These are phyloP conservation scores for Rhimphoctona megacephalus DNA, from an alignment of 2,888 invertebrate species.

Conservation along the genomic window DNA sequence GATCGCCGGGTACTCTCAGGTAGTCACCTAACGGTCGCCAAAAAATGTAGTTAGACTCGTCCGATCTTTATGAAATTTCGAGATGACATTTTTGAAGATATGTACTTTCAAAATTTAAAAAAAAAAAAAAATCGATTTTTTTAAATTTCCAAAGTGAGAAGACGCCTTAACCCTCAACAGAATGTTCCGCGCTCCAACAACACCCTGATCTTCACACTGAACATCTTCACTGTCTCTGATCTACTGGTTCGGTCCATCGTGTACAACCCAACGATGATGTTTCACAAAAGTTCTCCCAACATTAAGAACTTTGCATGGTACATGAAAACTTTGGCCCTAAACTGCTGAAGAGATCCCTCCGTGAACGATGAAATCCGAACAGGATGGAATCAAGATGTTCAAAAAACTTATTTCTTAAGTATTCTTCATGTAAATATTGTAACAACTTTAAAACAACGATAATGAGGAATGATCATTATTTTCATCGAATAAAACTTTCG, in stretches of 20 bases:
- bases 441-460: background rate
- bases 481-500: too few species aligned
- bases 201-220: conserved; percentile 19
- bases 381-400: conserved; percentile 39
- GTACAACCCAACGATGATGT: conserved; percentile 43
- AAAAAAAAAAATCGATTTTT: too few species aligned
- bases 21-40: too few species aligned
- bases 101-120: too few species aligned
- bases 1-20: too few species aligned
- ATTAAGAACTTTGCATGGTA: conserved; percentile 29
- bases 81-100: too few species aligned
- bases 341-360: conserved; percentile 8
- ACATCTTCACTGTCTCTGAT: conserved; percentile 26
- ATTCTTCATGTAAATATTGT: background rate
- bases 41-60: too few species aligned
- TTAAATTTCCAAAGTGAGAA: too few species aligned
- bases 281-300: conserved; percentile 28
- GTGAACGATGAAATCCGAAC: conserved; percentile 31
- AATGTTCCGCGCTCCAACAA: conserved; percentile 41
- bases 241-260: conserved; percentile 26
- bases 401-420: conserved; percentile 27
- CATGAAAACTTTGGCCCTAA: conserved; percentile 36
- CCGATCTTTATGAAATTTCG: too few species aligned
- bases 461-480: background rate
- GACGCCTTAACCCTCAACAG: conserved; percentile 43